Evolutionary conservation across 2,113 vertebrate species (phyloP).

Genomic region (Stegostoma tigrinum): DNA sequence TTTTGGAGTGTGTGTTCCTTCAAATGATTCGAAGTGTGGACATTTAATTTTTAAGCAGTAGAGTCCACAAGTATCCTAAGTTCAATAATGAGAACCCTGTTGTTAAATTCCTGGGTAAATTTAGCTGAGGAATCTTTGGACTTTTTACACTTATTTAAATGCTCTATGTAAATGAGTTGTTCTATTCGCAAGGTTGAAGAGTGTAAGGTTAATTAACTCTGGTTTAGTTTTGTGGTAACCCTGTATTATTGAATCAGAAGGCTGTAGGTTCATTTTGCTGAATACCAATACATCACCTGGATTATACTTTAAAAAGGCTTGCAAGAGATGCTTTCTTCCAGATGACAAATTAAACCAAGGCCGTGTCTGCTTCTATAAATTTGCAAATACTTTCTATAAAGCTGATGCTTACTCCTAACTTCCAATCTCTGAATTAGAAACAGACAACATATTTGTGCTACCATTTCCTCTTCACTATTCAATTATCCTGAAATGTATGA

Average conservation of each 20-base stretch:
- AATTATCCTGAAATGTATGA: not conserved
- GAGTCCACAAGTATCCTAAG: not conserved
- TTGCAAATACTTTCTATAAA: not conserved
- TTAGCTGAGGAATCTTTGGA: not conserved
- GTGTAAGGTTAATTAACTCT: not conserved
- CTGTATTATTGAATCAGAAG: not conserved
- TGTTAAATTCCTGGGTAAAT: not conserved
- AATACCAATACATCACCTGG: not conserved
- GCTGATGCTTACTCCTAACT: not conserved
- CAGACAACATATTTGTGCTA: not conserved
- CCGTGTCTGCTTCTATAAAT: not conserved
- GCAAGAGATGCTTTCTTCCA: not conserved
- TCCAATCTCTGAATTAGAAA: not conserved
- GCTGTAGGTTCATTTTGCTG: not conserved
- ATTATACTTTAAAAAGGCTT: not conserved
- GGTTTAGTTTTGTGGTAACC: not conserved
- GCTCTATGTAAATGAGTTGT: not conserved
- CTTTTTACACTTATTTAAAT: not conserved
- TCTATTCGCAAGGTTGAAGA: not conserved
- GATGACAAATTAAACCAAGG: not conserved
- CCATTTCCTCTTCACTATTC: not conserved
- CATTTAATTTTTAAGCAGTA: not conserved
- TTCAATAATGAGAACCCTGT: not conserved
- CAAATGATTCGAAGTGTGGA: not conserved
- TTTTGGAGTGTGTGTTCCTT: not conserved